Evolutionary conservation across 2,888 invertebrate species (phyloP).

Genomic region (Poecilobothrus nobilitatus): DNA sequence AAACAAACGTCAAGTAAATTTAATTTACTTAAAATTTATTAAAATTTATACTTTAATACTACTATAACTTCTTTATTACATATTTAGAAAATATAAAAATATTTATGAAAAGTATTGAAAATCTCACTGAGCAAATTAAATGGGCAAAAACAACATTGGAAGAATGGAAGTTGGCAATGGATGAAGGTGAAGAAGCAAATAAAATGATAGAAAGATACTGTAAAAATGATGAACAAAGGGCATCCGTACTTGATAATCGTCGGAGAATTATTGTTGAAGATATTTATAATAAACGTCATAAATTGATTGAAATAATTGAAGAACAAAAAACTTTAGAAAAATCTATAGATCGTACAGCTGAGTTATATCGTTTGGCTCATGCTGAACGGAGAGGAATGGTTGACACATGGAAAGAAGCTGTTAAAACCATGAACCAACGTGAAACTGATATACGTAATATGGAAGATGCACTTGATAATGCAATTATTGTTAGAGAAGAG

Average conservation of each 20-base stretch:
- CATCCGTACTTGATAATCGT: slow-evolving; percentile 52
- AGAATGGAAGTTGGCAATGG: slow-evolving; percentile 64
- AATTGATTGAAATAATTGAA: slow-evolving; percentile 43
- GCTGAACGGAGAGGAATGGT: slow-evolving; percentile 60
- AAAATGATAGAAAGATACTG: slow-evolving; percentile 63
- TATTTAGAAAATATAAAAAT: slow-evolving; percentile 46
- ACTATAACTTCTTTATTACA: slow-evolving; percentile 13
- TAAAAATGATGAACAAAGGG: slow-evolving; percentile 59
- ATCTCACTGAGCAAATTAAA: slow-evolving; percentile 56
- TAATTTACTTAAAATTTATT: too few relatives aligned
- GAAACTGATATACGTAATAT: slow-evolving; percentile 56
- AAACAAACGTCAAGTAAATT: slow-evolving; percentile 35
- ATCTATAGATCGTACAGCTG: slow-evolving; percentile 47
- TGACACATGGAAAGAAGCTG: slow-evolving; percentile 62
- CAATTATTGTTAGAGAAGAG: slow-evolving; percentile 32
- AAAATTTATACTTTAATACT: neutral
- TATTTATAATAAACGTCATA: slow-evolving; percentile 41
- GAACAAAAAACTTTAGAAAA: slow-evolving; percentile 51
- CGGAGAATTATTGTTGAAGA: slow-evolving; percentile 48
- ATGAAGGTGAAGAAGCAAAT: slow-evolving; percentile 59
- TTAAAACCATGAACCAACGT: slow-evolving; percentile 59
- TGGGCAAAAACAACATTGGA: slow-evolving; percentile 54
- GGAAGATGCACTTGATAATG: slow-evolving; percentile 38
- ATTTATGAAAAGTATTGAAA: slow-evolving; percentile 53
- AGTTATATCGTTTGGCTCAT: slow-evolving; percentile 50